Evolutionary conservation across 2,888 invertebrate genomes (phyloP).

Genomic region (Drosophila rubida): DNA sequence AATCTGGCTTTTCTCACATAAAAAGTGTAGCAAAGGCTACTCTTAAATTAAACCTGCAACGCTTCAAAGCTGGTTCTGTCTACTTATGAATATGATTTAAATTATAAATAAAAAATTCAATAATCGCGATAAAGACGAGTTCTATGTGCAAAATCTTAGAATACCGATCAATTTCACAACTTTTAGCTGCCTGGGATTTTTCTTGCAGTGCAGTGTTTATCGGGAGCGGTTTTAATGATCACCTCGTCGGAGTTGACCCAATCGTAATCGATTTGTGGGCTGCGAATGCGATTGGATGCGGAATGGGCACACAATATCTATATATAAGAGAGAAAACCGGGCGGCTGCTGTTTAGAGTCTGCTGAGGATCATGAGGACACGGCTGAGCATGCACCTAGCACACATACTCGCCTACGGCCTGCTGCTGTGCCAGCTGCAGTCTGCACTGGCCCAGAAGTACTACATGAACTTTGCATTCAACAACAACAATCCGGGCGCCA

Average conservation of each 20-base stretch:
- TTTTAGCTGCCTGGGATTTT: too few species aligned
- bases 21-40: neutral
- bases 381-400: conserved; percentile 50
- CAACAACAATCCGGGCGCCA: conserved; percentile 61
- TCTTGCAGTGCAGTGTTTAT: conserved; percentile 47
- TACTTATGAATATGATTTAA: neutral
- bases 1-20: neutral
- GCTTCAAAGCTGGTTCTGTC: neutral
- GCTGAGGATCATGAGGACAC: conserved; percentile 53
- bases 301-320: conserved; percentile 55
- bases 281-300: conserved; percentile 48
- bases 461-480: conserved; percentile 74
- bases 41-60: neutral
- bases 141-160: too few species aligned
- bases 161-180: too few species aligned
- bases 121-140: too few species aligned
- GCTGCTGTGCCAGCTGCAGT: conserved; percentile 44
- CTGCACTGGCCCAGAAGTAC: conserved; percentile 60
- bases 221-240: conserved; percentile 9
- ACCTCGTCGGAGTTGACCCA: conserved; percentile 16
- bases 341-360: conserved; percentile 54
- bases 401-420: conserved; percentile 48
- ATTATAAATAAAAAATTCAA: too few species aligned
- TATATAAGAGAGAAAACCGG: conserved; percentile 66
- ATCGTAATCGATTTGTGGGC: conserved; percentile 52